Evolutionary conservation across 2,888 invertebrate genomes (phyloP), one percentile per base, ranked within the genome.

Genomic region (Nomada ruficornis): DNA sequence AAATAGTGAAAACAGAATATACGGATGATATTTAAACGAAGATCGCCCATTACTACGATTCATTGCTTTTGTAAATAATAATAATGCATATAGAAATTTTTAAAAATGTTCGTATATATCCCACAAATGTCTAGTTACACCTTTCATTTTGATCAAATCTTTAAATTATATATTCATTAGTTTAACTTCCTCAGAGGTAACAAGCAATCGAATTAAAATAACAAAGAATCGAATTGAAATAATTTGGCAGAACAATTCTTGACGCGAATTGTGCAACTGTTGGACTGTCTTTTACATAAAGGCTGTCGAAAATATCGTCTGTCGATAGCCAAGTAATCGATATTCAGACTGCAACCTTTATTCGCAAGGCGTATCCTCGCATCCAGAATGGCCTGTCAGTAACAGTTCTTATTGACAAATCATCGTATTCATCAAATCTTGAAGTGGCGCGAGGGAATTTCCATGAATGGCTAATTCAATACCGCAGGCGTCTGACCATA

Each of bases 391-490:
- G 67, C 42, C 77, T 55, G 77, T 55, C 77, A 20, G 77, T 18
- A 47, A 65, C 80, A 57, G 65, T 80, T 70, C 70, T 71, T 78
- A 78, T 78, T 71, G 60, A 77, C 65, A 57, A 80, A 67, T 77
- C 59, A 59, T 23, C 55, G 59, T 67, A 71, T 80, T 60, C 77
- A 55, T 78, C 57, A 59, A 79, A 69, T 57, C 52, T 36, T 47
- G 59, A 42, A n/a, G 29, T 18, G 67, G 69, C 44, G 54, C 59
- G 2, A 26, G 52, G 13, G 42, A 68, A 67, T 80, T 64, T 67
- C 79, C 79, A 72, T 63, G 73, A 81, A 81, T 79, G 52, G 69
- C 68, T 73, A 64, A 79, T 79, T 71, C 63, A 18, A 18, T 76
- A 65, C 52, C 59, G 23, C 64, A 23, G 11, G 15, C 55, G 73